These are phyloP conservation scores for Dryobota labecula DNA, from an alignment of 2,888 invertebrate genomes.

Conservation along the genomic window DNA sequence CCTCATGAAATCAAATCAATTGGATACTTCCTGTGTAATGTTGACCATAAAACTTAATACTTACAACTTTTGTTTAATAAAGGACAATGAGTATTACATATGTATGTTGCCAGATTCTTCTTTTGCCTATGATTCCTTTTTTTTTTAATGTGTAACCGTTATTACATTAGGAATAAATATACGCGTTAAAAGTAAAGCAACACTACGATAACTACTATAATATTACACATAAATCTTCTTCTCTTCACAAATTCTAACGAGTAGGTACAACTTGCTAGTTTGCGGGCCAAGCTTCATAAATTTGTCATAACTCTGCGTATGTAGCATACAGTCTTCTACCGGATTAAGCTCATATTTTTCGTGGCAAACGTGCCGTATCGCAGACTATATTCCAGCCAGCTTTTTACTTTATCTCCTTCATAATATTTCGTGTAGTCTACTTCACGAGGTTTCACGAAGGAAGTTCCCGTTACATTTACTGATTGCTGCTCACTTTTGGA, in stretches of 20 bases:
- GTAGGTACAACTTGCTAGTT: conserved; percentile 24
- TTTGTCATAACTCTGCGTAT: conserved; percentile 42
- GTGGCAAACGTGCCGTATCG: conserved; percentile 74
- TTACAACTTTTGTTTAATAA: conserved; percentile 23
- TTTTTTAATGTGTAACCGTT: background rate
- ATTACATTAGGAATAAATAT: background rate
- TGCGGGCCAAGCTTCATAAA: conserved; percentile 50
- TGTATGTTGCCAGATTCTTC: background rate
- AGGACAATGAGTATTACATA: background rate
- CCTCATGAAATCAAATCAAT: conserved; percentile 48
- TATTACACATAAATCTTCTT: conserved; percentile 11
- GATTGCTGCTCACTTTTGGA: conserved; percentile 25
- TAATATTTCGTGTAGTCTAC: conserved; percentile 45
- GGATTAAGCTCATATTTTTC: conserved; percentile 72
- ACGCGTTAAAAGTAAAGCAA: background rate
- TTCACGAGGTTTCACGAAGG: conserved; percentile 18
- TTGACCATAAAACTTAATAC: conserved; percentile 39
- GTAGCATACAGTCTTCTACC: conserved; percentile 53
- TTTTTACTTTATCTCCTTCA: conserved; percentile 42
- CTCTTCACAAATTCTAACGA: conserved; percentile 26
- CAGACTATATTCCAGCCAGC: conserved; percentile 59
- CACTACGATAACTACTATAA: background rate
- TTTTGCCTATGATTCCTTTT: background rate
- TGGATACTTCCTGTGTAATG: conserved; percentile 46
- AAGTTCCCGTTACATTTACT: conserved; percentile 25